Evolutionary conservation across 2,113 vertebrate genomes (phyloP).

Genomic region (Panthera tigris): DNA sequence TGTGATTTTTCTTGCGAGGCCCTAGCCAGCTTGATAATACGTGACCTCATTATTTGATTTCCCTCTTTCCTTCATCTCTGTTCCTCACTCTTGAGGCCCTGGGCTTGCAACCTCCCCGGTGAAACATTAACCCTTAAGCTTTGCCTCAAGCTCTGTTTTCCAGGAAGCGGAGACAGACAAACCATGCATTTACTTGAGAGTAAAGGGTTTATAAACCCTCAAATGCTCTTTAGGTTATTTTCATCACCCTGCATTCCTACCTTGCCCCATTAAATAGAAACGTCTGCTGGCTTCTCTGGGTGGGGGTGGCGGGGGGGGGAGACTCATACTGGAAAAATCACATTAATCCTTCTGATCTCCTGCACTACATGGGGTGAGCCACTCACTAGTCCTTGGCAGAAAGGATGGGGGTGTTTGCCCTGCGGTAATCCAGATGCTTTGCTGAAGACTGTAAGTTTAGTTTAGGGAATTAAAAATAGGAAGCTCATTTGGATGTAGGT

Average conservation of each 20-base stretch:
- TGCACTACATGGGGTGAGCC: neutral
- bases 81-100: neutral
- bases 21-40: neutral
- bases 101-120: neutral
- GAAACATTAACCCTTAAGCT: neutral
- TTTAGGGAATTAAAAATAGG: neutral
- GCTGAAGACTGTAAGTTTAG: neutral
- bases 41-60: neutral
- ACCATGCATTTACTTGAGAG: neutral
- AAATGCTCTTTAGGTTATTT: neutral
- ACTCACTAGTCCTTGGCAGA: neutral
- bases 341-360: neutral
- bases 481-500: neutral
- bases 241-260: neutral
- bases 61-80: neutral
- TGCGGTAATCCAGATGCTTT: neutral
- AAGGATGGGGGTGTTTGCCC: neutral
- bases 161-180: neutral
- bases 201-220: neutral
- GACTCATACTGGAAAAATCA: neutral
- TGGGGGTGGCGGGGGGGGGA: neutral
- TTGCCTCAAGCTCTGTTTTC: slow-evolving; percentile 11
- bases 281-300: neutral
- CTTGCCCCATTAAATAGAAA: neutral
- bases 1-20: neutral